Evolutionary conservation across 2,888 invertebrate genomes (phyloP), one percentile per base, ranked within the genome.

Genomic region (Imbricaverruca yamaguchii): DNA sequence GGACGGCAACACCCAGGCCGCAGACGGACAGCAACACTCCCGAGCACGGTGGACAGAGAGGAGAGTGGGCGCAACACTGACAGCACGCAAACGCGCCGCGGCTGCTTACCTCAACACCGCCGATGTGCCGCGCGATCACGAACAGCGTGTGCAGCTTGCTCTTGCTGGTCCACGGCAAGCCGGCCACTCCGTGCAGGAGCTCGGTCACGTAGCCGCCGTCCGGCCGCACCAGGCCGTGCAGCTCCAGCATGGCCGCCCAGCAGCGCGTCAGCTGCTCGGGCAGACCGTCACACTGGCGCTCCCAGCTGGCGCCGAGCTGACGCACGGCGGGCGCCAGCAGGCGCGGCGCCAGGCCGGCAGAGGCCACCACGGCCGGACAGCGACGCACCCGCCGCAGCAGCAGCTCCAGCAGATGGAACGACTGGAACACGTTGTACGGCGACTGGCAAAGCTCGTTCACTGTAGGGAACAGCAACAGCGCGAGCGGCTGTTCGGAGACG

Each of bases 201-300:
- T 39, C 39, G 12, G 12, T 15, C 39, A 69, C 69, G 25, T 69
- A 69, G 39, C 3, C 15, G 1, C 39, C 15, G 15, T 23, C 39
- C 7, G 69, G 69, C 69, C 15, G 25, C 7, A 69, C 25, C 39
- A 10, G 9, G 4, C 13, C 39, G 69, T 39, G 12, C 39, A 69
- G 69, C 69, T 69, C 15, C 39, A 69, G 69, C 15, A 39, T 11
- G 15, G 69, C 69, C 39, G 39, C 25, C 69, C 69, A 69, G 69
- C 69, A 69, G 69, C 69, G 69, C 23, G 69, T 69, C 69, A 69
- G 69, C 69, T 39, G 69, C 39, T 69, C 69, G 39, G 69, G 69
- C 69, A 69, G 69, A 10, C 69, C 69, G 69, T 69, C 69, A 23
- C 69, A 25, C 69, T 69, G 69, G 4, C 69, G 69, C 69, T 69